Conservation (phyloP, 2,113 vertebrate species). For the Tenrec ecaudatus region DNA sequence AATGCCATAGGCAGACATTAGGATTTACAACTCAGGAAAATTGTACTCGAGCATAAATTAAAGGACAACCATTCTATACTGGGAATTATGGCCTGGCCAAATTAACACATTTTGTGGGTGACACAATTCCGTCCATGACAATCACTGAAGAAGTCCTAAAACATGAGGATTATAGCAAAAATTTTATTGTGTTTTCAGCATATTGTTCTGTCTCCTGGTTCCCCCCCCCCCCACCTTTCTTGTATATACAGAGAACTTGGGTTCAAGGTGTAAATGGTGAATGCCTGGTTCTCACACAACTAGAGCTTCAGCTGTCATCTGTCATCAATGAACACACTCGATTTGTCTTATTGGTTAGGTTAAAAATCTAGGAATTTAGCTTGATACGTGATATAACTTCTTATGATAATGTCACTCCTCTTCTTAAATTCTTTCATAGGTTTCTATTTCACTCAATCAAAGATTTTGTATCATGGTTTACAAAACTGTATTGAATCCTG, state of each 20-base stretch:
- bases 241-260: background rate
- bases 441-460: slow-evolving; percentile 1
- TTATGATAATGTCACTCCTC: background rate
- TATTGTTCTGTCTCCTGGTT: background rate
- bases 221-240: slow-evolving; percentile 11
- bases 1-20: no score
- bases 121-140: no score
- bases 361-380: background rate
- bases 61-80: no score
- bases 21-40: no score
- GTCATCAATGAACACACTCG: background rate
- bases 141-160: background rate
- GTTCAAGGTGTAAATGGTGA: background rate
- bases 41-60: no score
- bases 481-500: background rate
- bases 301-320: background rate
- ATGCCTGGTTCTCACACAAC: background rate
- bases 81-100: no score
- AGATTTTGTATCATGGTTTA: background rate
- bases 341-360: background rate
- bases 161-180: background rate
- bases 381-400: slow-evolving; percentile 27
- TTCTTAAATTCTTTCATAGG: background rate
- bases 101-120: no score
- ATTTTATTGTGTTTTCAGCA: background rate